Evolutionary conservation across 2,888 invertebrate genomes (phyloP), one percentile per base, ranked within the genome.

Genomic region (Laothoe populi): DNA sequence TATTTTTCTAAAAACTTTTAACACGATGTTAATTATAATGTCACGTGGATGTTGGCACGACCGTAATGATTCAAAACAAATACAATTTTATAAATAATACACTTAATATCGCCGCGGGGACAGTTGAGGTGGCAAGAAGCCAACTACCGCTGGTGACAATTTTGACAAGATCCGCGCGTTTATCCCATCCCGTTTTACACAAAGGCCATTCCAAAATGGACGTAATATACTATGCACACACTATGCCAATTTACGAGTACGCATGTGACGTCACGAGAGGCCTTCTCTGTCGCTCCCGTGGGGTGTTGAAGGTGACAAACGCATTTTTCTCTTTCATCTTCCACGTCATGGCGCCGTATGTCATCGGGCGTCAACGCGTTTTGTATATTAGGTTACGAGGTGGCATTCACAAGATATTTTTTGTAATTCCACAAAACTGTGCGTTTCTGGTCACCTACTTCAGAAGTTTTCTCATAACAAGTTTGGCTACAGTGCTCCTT

Each of bases 1-100:
- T 5, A 48, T 58, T 45, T 46, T 40, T 58, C 38, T 62, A 48
- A 26, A 58, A 48, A 40, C 23, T 46, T 10, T 26, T 58, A 48
- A 62, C 38, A 58, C 48, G 58, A 59, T 58, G 59, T 60, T 63
- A 63, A 63, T 63, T 71, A 72, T 68, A 63, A 61, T 69, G 75
- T 86, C 87, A 87, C 84, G 83, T 85, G 83, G 66, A 60, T 24
- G 61, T 66, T 67, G 68, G 73, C 76, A 72, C 68, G 63, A 68
- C 66, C 72, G 75, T 79, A 82, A 86, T 84, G 78, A 87, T 90
- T 87, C 82, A 88, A 90, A 90, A 91, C 89, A 90, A 87, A 88
- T 84, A 84, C 78, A 78, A 75, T 83, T 89, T 86, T 90, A 90
- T 86, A 85, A 88, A 90, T 89, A 90, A 84, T 85, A 74, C 78